A percentile compares a stretch with the other conserved stretches of the same genome.
Evolutionary conservation across 2,888 invertebrate genomes (phyloP).

Genomic region (Syrphus vitripennis): DNA sequence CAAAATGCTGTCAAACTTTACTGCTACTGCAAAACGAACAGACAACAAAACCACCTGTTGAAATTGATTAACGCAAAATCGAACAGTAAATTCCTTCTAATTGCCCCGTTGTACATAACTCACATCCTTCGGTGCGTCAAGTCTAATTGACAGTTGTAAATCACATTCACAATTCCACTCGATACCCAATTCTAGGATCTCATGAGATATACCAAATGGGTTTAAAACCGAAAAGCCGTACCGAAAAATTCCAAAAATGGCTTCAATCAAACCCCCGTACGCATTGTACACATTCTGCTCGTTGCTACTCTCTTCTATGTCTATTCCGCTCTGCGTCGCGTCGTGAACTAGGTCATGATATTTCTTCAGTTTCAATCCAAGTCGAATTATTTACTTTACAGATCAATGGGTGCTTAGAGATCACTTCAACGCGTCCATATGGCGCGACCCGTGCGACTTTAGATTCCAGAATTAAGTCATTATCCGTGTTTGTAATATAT

Average conservation of each 20-base stretch:
- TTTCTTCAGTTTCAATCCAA: slow-evolving; percentile 17
- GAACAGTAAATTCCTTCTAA: slow-evolving; percentile 64
- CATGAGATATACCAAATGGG: not conserved
- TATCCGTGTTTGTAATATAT: slow-evolving; percentile 39
- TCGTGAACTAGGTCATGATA: slow-evolving; percentile 36
- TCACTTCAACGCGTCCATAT: slow-evolving; percentile 33
- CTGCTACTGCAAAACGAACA: not conserved
- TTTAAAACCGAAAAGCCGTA: slow-evolving; percentile 4
- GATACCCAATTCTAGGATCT: slow-evolving; percentile 61
- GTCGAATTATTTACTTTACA: slow-evolving; percentile 23
- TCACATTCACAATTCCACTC: slow-evolving; percentile 49
- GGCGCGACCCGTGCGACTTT: slow-evolving; percentile 9
- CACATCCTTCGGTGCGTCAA: slow-evolving; percentile 59
- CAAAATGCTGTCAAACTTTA: not conserved
- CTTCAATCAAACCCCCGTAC: slow-evolving; percentile 28
- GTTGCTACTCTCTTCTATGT: not conserved
- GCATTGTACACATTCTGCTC: not conserved
- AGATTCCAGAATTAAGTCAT: slow-evolving; percentile 62
- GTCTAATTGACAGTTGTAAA: slow-evolving; percentile 71
- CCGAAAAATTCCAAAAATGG: slow-evolving; percentile 38
- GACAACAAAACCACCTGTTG: slow-evolving; percentile 28
- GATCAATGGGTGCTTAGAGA: slow-evolving; percentile 37
- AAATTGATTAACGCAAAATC: slow-evolving; percentile 34
- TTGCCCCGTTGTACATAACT: slow-evolving; percentile 55
- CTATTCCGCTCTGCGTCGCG: not conserved